phyloP scores from a whole-genome alignment of 2,888 invertebrate species.

The Elegia similella region DNA sequence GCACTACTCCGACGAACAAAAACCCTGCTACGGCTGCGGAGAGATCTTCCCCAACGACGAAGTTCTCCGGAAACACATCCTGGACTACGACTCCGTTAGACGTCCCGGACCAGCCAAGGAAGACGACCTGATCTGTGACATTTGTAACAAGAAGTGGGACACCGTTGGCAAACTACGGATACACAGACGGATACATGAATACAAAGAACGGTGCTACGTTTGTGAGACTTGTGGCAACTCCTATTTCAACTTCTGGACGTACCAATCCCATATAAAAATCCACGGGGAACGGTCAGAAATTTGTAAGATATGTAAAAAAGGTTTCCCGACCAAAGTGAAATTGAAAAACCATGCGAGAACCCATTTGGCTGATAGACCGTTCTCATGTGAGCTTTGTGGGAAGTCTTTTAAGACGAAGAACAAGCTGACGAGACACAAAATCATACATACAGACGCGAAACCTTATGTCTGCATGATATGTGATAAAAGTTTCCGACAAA shows the following conservation, averaged over 20 bases:
- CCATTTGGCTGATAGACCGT: conserved; percentile 33
- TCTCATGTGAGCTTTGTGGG: conserved; percentile 38
- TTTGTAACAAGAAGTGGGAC: conserved; percentile 20
- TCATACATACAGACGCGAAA: conserved; percentile 86
- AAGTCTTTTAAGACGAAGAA: conserved; percentile 34
- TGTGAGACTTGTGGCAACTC: conserved; percentile 30
- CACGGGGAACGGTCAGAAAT: conserved; percentile 26
- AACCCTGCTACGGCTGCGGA: conserved; percentile 26
- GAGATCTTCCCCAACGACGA: conserved; percentile 20
- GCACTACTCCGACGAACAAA: conserved; percentile 11
- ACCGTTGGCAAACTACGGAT: conserved; percentile 17
- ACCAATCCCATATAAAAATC: conserved; percentile 22
- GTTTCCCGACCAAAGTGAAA: conserved; percentile 33
- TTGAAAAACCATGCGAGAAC: conserved; percentile 35
- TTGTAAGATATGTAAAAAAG: conserved; percentile 45
- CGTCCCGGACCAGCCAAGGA: conserved; percentile 14
- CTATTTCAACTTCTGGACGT: conserved; percentile 23
- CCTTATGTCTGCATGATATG: conserved; percentile 86
- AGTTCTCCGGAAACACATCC: conserved; percentile 20
- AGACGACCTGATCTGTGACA: conserved; percentile 21
- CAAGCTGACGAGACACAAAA: conserved; percentile 81
- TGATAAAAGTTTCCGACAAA: conserved; percentile 84
- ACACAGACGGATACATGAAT: conserved; percentile 30
- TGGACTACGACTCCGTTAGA: conserved; percentile 17
- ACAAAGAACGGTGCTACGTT: conserved; percentile 28